These are phyloP conservation scores for Drosophila mojavensis DNA, from an alignment of 1,140 invertebrate genomes.

Conservation along the genomic window DNA sequence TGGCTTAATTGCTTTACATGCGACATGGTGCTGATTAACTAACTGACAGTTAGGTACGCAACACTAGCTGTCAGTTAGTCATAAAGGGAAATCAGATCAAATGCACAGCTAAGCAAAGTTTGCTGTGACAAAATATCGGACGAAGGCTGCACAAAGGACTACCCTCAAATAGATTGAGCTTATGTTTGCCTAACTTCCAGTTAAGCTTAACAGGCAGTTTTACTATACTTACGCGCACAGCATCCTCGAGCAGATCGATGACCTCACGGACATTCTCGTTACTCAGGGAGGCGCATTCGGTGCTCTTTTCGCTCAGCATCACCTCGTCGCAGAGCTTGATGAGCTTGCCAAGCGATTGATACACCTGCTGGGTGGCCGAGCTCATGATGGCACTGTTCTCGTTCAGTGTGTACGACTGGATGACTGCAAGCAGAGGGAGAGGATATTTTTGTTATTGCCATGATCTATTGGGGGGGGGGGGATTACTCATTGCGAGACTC, in stretches of 20 bases:
- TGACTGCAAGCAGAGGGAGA: constrained; percentile 62
- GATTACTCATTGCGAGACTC: constrained; percentile 4
- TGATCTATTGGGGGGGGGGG: background rate
- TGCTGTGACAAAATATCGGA: too few relatives aligned
- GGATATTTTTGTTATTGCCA: too few relatives aligned
- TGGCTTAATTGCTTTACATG: background rate
- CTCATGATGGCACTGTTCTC: constrained; percentile 87
- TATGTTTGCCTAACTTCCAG: too few relatives aligned
- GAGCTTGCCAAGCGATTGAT: constrained; percentile 93
- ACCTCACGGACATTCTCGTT: constrained; percentile 91
- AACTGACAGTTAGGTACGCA: too few relatives aligned
- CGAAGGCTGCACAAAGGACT: too few relatives aligned
- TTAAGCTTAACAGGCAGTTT: background rate
- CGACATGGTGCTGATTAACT: too few relatives aligned
- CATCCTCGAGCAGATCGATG: constrained; percentile 90
- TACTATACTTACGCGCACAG: constrained; percentile 87
- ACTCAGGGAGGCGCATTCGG: constrained; percentile 87
- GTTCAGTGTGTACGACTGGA: constrained; percentile 88
- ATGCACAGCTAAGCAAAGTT: too few relatives aligned
- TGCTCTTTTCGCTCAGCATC: constrained; percentile 86
- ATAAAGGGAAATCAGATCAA: too few relatives aligned
- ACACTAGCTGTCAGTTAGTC: too few relatives aligned
- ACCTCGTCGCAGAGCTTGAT: constrained; percentile 96
- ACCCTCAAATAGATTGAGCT: too few relatives aligned
- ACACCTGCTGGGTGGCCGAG: constrained; percentile 93